Conservation (phyloP, 2,888 invertebrate genomes). For the Eupithecia abbreviata region DNA sequence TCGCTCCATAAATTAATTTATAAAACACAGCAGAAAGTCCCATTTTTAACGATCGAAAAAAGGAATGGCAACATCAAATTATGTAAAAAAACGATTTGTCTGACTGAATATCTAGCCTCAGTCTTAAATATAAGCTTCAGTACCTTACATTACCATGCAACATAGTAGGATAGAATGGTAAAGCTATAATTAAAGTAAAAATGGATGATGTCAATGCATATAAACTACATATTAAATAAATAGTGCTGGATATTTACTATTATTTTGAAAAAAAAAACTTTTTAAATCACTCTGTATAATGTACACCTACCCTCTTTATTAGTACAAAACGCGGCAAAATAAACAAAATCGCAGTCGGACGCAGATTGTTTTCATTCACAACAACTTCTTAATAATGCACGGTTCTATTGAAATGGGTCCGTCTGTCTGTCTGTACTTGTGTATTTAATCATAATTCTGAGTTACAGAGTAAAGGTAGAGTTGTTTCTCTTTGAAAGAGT, state of each 20-base stretch:
- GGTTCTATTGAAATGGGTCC: constrained; percentile 29
- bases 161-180: no score
- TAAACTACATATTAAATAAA: no score
- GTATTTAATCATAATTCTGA: constrained; percentile 4
- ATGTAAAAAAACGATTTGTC: not conserved
- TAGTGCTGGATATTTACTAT: no score
- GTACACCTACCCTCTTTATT: constrained; percentile 54
- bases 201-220: not conserved
- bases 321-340: constrained; percentile 76
- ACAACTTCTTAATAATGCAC: constrained; percentile 68
- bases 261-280: no score
- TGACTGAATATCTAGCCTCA: not conserved
- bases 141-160: no score
- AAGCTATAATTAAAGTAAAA: not conserved
- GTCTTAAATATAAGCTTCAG: not conserved
- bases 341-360: constrained; percentile 72
- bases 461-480: not conserved
- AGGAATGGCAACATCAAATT: not conserved
- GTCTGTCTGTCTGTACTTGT: constrained; percentile 4
- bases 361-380: constrained; percentile 77
- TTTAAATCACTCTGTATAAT: no score
- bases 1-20: no score
- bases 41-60: not conserved
- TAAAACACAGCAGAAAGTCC: not conserved
- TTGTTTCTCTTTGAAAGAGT: not conserved